Percentiles rank a stretch among this genome's conserved stretches.
phyloP scores from a whole-genome alignment of 2,113 vertebrate genomes.

The Lampris incognitus region DNA sequence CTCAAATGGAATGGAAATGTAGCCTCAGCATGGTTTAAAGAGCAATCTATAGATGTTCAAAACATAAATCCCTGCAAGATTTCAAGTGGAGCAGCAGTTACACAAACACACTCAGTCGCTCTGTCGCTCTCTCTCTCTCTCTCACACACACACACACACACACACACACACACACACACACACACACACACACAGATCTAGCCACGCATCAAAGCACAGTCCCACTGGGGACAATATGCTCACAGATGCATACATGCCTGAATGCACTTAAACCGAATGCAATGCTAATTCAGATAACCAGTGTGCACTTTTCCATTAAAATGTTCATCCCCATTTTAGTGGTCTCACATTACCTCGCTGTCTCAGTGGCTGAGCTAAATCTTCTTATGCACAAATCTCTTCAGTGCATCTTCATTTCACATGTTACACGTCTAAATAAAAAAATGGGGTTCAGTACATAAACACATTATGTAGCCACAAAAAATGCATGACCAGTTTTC shows the following conservation, averaged over 20 bases:
- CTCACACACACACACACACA: slow-evolving; percentile 1
- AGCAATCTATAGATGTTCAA: too few species aligned
- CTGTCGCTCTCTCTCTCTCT: too few species aligned
- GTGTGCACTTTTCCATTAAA: slow-evolving; percentile 12
- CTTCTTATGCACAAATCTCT: slow-evolving; percentile 21
- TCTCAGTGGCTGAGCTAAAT: slow-evolving; percentile 24
- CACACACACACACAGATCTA: neutral
- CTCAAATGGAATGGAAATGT: too few species aligned
- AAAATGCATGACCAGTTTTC: too few species aligned
- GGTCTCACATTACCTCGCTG: slow-evolving; percentile 37
- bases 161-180: neutral
- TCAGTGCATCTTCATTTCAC: slow-evolving; percentile 11
- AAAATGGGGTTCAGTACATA: too few species aligned
- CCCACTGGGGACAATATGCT: neutral
- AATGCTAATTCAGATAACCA: slow-evolving; percentile 7
- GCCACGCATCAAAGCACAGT: neutral
- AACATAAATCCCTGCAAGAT: too few species aligned
- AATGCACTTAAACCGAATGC: neutral
- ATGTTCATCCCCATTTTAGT: slow-evolving; percentile 7
- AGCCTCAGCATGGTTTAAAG: too few species aligned
- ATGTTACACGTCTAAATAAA: neutral
- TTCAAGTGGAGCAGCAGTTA: too few species aligned
- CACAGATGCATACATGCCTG: neutral
- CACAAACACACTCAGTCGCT: too few species aligned
- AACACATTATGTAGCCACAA: too few species aligned